Base-by-base conservation (phyloP, 2,797 vertebrate species). In the Periophthalmus magnuspinnatus region DNA sequence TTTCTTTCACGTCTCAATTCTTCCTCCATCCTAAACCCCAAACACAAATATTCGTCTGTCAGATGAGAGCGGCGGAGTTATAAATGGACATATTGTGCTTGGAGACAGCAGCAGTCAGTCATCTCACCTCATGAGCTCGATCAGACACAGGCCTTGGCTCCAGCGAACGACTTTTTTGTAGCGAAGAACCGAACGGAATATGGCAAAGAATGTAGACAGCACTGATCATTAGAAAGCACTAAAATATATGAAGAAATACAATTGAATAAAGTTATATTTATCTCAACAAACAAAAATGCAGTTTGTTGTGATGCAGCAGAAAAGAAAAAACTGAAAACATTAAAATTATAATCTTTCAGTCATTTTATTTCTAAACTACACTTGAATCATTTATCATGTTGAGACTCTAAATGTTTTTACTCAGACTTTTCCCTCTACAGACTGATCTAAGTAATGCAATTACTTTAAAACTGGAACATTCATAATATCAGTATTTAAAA, bases 21-120 rank as follows among this genome's bases (percentile, higher is more conserved):
- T 68, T 69, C 50, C 65, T 50, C 34, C 24, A 57, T 72, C 70
- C 32, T 64, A 11, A 41, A 48, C 63, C 3, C n/a, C 68, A 50
- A 32, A 41, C 76, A 75, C 78, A 84, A 72, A 84, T 76, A 72
- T 68, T 79, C 68, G 59, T 78, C 71, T 67, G 70, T 89, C 83
- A 80, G 77, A 78, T 76, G 64, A 54, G 68, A 60, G 67, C 81
- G 72, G 89, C 89, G 80, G 65, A 67, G 85, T 81, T 71, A 88
- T 90, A 90, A 82, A 86, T 85, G 76, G 57, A 73, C 79, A 74
- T 76, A 74, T 80, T 85, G 76, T 75, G 86, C 77, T 80, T 76
- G 72, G 71, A 85, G 81, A 79, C 75, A 52, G 10, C 66, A 13
- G 36, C 69, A 19, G 14, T 73, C 74, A 89, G 71, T 78, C 84